Evolutionary conservation across 2,113 vertebrate genomes (phyloP).

Genomic region (Catharus fuscescens): DNA sequence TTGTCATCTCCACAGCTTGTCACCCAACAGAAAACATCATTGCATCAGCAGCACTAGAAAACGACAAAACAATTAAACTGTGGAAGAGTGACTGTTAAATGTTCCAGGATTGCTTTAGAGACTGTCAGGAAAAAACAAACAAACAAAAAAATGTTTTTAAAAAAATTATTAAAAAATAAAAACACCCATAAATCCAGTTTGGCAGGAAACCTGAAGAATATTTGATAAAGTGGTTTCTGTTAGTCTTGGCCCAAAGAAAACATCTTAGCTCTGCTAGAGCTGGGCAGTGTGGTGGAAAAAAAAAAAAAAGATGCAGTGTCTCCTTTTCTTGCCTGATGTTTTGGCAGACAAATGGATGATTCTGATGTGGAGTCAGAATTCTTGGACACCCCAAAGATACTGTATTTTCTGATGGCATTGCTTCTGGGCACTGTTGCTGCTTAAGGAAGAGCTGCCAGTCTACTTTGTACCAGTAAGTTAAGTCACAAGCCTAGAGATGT

Average conservation of each 20-base stretch:
- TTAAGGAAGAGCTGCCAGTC: conserved; percentile 27
- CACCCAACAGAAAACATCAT: conserved; percentile 99
- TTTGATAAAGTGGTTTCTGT: conserved; percentile 50
- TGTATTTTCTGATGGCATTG: neutral
- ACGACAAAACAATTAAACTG: conserved; percentile 99
- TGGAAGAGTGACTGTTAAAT: conserved; percentile 98
- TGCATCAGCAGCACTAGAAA: conserved; percentile 95
- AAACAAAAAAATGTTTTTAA: neutral
- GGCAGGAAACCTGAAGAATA: conserved; percentile 40
- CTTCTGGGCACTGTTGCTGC: neutral
- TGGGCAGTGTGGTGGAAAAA: neutral
- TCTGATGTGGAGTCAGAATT: neutral
- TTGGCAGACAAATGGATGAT: conserved; percentile 25
- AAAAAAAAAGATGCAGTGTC: conserved; percentile 21
- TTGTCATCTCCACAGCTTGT: conserved; percentile 97
- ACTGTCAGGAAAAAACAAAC: neutral
- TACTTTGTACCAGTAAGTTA: conserved; percentile 55
- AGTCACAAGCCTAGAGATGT: conserved; percentile 37
- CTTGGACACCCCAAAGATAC: conserved; percentile 39
- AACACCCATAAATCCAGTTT: neutral
- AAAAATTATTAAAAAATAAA: neutral
- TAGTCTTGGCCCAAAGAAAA: conserved; percentile 54
- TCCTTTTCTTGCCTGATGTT: conserved; percentile 42
- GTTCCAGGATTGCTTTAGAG: conserved; percentile 31
- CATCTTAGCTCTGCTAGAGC: conserved; percentile 41